phyloP scores from a whole-genome alignment of 2,797 vertebrate genomes.

The Chromis chromis region DNA sequence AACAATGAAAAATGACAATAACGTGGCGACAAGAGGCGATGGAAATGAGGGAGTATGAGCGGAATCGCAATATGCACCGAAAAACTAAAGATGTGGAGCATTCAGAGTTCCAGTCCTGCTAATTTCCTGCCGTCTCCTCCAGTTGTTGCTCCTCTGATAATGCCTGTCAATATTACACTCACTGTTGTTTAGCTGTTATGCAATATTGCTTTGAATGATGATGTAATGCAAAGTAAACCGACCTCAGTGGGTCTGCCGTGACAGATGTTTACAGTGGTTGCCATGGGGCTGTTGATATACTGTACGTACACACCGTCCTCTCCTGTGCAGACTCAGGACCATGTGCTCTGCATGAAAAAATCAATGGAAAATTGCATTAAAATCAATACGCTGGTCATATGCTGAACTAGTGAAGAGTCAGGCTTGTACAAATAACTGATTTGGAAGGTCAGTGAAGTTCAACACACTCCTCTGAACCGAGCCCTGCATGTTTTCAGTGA shows the following conservation, averaged over 20 bases:
- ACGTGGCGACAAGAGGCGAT: constrained; percentile 2
- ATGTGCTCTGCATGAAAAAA: constrained; percentile 19
- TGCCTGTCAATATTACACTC: constrained; percentile 2
- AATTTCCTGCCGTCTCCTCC: constrained; percentile 27
- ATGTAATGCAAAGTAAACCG: constrained; percentile 13
- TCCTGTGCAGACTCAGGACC: background rate
- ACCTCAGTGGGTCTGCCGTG: background rate
- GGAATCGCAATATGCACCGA: no score
- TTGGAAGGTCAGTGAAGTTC: background rate
- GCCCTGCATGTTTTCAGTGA: background rate
- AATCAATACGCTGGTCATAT: constrained; percentile 22
- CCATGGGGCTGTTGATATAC: constrained; percentile 27
- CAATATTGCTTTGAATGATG: constrained; percentile 25
- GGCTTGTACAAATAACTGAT: constrained; percentile 2
- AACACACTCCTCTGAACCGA: no score
- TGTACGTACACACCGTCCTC: background rate
- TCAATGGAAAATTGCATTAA: constrained; percentile 7
- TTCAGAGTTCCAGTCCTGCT: constrained; percentile 4
- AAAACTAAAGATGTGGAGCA: constrained; percentile 1
- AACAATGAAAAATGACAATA: constrained; percentile 19
- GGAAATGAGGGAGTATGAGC: constrained; percentile 5
- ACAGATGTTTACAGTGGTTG: constrained; percentile 43
- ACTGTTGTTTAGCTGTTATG: constrained; percentile 5
- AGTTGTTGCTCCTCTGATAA: constrained; percentile 12
- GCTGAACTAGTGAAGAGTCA: constrained; percentile 1